Evolutionary conservation across 2,888 invertebrate species (phyloP).

Genomic region (Athrips mouffetella): DNA sequence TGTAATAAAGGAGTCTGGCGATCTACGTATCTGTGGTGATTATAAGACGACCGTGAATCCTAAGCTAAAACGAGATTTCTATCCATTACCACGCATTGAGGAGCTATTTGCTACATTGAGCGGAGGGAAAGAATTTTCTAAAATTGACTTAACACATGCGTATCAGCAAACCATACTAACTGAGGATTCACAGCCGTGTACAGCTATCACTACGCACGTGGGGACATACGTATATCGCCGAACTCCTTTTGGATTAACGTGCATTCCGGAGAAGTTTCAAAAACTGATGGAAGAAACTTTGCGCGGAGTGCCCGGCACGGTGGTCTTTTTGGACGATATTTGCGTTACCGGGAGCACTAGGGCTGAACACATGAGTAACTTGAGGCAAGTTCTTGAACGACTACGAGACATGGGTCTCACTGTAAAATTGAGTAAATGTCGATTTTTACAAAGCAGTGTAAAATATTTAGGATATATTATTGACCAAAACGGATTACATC

Average conservation of each 20-base stretch:
- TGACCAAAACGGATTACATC: constrained; percentile 18
- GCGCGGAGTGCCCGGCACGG: constrained; percentile 19
- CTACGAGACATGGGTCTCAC: constrained; percentile 19
- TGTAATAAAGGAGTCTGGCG: constrained; percentile 14
- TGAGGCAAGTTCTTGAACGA: constrained; percentile 16
- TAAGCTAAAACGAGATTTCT: constrained; percentile 14
- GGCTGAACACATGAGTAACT: constrained; percentile 10
- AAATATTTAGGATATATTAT: constrained; percentile 25
- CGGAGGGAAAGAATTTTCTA: constrained; percentile 15
- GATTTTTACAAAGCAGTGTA: constrained; percentile 22
- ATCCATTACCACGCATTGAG: constrained; percentile 15
- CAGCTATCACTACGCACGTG: constrained; percentile 17
- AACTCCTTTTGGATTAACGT: constrained; percentile 13
- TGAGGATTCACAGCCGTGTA: constrained; percentile 13
- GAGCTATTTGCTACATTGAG: constrained; percentile 17
- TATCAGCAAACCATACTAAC: constrained; percentile 9
- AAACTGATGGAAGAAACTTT: constrained; percentile 21
- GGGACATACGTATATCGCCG: constrained; percentile 11
- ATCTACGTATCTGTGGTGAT: constrained; percentile 16
- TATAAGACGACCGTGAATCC: constrained; percentile 21
- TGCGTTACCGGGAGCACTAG: constrained; percentile 11
- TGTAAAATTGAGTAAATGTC: constrained; percentile 22
- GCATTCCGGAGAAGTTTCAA: constrained; percentile 15
- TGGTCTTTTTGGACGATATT: constrained; percentile 25
- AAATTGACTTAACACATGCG: constrained; percentile 15